Percentiles rank a stretch among this genome's conserved stretches.
Conservation (phyloP, 1,140 invertebrate genomes). For the Leptinotarsa defecta region DNA sequence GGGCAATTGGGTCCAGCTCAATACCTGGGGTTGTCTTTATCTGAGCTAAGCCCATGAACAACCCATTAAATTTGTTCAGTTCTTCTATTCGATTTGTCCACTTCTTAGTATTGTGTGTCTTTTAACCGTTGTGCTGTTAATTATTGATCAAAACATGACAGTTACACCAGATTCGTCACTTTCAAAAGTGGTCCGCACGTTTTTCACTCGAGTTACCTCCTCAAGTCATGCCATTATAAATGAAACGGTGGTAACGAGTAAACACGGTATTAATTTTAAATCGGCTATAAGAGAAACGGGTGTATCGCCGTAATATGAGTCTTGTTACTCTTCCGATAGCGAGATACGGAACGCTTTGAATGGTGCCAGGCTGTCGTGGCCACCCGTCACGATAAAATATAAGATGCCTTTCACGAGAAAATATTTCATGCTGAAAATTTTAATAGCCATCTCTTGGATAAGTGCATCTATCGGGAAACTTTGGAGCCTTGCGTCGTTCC, state of each 20-base stretch:
- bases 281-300: background rate
- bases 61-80: too few species aligned
- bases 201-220: too few species aligned
- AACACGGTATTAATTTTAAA: background rate
- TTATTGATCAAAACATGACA: too few species aligned
- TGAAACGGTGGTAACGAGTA: background rate
- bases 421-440: conserved; percentile 7
- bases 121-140: too few species aligned
- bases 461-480: background rate
- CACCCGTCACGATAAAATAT: background rate
- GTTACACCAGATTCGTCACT: too few species aligned
- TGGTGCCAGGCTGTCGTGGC: background rate
- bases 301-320: background rate
- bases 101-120: too few species aligned
- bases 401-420: conserved; percentile 3
- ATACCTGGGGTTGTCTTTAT: too few species aligned
- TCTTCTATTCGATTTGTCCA: too few species aligned
- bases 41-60: too few species aligned
- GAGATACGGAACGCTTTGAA: background rate
- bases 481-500: background rate
- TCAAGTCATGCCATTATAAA: background rate
- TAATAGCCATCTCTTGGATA: background rate
- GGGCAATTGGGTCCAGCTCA: too few species aligned
- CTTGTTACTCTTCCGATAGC: background rate
- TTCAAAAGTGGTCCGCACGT: too few species aligned